phyloP scores from a whole-genome alignment of 2,113 vertebrate species.

The Melanocharis versteri region DNA sequence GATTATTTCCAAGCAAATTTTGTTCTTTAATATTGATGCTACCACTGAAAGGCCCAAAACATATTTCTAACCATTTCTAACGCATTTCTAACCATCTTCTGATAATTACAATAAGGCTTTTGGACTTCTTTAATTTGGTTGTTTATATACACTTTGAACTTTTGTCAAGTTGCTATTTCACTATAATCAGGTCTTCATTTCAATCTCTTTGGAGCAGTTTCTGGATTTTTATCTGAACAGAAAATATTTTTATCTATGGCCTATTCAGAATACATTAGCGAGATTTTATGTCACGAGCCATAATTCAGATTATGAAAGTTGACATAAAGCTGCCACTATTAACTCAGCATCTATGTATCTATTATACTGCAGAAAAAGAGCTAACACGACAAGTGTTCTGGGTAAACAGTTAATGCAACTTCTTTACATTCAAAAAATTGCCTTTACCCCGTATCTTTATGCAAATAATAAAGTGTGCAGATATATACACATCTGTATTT shows the following conservation, averaged over 20 bases:
- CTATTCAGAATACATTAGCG: background rate
- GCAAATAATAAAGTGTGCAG: background rate
- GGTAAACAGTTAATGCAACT: background rate
- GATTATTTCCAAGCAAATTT: background rate
- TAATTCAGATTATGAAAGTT: background rate
- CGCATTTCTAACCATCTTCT: no score
- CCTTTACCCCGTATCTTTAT: background rate
- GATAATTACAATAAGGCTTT: background rate
- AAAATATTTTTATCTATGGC: background rate
- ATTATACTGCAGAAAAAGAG: background rate
- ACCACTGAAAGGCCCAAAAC: background rate
- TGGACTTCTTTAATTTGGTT: background rate
- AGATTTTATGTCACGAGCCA: slow-evolving; percentile 1
- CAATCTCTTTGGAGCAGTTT: background rate
- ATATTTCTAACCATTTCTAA: background rate
- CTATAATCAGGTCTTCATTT: background rate
- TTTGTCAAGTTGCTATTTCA: background rate
- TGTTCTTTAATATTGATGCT: background rate
- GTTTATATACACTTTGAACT: background rate
- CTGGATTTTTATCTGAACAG: background rate
- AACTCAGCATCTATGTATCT: background rate
- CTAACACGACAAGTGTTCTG: background rate
- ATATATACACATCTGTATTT: background rate
- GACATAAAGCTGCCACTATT: background rate
- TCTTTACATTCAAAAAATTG: background rate